Evolutionary conservation across 2,113 vertebrate genomes (phyloP).

Genomic region (Polyodon spathula): DNA sequence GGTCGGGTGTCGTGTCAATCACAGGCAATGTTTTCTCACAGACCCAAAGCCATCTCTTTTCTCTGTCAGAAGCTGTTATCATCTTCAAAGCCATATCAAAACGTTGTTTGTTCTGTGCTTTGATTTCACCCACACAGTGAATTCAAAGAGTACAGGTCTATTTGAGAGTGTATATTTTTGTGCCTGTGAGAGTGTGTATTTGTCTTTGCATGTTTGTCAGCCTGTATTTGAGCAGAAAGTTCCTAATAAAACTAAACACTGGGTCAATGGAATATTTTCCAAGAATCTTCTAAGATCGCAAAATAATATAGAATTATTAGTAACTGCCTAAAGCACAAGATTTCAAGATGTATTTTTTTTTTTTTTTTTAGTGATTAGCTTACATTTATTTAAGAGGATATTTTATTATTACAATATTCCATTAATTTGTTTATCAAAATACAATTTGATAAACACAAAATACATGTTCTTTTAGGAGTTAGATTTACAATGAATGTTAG

Average conservation of each 20-base stretch:
- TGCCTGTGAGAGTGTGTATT: conserved; percentile 54
- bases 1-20: conserved; percentile 61
- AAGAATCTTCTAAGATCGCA: conserved; percentile 48
- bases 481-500: no score
- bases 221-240: conserved; percentile 56
- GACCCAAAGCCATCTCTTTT: conserved; percentile 54
- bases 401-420: no score
- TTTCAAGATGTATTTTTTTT: no score
- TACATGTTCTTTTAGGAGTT: no score
- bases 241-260: conserved; percentile 67
- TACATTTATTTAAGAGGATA: no score
- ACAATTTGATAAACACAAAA: no score
- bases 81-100: conserved; percentile 83
- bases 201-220: conserved; percentile 65
- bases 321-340: no score
- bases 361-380: no score
- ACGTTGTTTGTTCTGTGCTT: conserved; percentile 86
- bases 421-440: no score
- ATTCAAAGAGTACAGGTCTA: conserved; percentile 76
- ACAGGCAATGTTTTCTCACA: conserved; percentile 47
- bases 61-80: conserved; percentile 73
- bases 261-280: conserved; percentile 58
- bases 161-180: conserved; percentile 67
- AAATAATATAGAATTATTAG: conserved; percentile 24
- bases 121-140: conserved; percentile 71